A percentile compares a stretch with the other conserved stretches of the same genome.
These are phyloP conservation scores for Nannoperca australis DNA, from an alignment of 2,797 vertebrate species.

Conservation along the genomic window DNA sequence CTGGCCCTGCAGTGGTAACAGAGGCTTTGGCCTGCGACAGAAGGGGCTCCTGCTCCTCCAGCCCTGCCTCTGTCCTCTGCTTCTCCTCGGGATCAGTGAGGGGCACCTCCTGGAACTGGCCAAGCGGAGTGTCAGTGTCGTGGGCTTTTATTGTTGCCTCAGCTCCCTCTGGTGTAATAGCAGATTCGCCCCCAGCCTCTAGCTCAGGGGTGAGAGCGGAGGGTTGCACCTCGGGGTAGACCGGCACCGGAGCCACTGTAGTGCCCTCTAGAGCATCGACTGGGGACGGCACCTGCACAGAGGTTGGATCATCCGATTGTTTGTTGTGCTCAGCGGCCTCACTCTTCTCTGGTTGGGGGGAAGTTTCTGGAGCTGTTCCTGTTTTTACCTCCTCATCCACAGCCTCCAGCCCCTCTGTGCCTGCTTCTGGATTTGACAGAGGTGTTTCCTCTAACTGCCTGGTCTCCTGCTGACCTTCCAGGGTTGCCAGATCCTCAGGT, in stretches of 20 bases:
- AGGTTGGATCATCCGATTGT: neutral
- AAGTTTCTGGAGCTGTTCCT: slow-evolving; percentile 35
- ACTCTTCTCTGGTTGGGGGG: slow-evolving; percentile 34
- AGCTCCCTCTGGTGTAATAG: slow-evolving; percentile 21
- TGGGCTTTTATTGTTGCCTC: slow-evolving; percentile 18
- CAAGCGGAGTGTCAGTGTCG: neutral
- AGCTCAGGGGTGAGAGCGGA: slow-evolving; percentile 4
- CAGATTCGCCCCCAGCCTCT: slow-evolving; percentile 28
- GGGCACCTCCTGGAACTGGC: slow-evolving; percentile 80
- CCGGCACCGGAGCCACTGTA: slow-evolving; percentile 58
- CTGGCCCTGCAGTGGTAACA: slow-evolving; percentile 14
- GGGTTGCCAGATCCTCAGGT: slow-evolving; percentile 34
- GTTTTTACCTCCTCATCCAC: slow-evolving; percentile 8
- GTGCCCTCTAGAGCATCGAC: slow-evolving; percentile 46
- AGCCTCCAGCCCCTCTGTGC: slow-evolving; percentile 4
- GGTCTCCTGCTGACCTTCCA: slow-evolving; percentile 57
- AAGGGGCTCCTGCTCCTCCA: slow-evolving; percentile 76
- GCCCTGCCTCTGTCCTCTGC: slow-evolving; percentile 40
- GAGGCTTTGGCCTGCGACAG: slow-evolving; percentile 61
- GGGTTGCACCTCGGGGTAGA: slow-evolving; percentile 55
- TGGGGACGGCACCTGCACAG: slow-evolving; percentile 33
- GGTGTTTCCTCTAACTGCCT: slow-evolving; percentile 10
- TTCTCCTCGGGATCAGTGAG: slow-evolving; percentile 60
- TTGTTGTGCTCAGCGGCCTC: slow-evolving; percentile 16
- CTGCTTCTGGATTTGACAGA: slow-evolving; percentile 20